A percentile compares a stretch with the other conserved stretches of the same genome.
Evolutionary conservation across 2,797 vertebrate species (phyloP).

Genomic region (Otolemur crassicaudatus): DNA sequence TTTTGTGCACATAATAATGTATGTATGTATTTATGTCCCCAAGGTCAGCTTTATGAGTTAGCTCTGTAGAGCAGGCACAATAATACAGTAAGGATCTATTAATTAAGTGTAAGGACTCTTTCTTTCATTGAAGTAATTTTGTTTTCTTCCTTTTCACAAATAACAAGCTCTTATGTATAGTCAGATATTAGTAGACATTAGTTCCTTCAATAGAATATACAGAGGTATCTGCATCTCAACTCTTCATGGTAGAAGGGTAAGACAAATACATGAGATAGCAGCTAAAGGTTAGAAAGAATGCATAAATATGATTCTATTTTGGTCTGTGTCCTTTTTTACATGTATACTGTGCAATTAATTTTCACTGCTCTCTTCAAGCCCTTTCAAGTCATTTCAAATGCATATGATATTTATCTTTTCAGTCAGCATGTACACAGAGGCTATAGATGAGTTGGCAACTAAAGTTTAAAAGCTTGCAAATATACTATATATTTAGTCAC

Average conservation of each 20-base stretch:
- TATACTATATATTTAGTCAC: not conserved
- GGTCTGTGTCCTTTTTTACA: not conserved
- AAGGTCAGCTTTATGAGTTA: not conserved
- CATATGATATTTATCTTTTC: not conserved
- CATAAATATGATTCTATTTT: not conserved
- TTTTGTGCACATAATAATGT: not conserved
- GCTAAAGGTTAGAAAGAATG: constrained; percentile 15
- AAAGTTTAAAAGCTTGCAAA: not conserved
- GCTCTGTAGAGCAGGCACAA: not conserved
- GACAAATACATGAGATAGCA: not conserved
- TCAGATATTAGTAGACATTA: not conserved
- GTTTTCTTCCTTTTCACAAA: not conserved
- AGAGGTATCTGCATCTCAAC: not conserved
- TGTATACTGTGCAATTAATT: not conserved
- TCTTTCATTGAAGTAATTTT: not conserved
- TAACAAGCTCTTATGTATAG: not conserved
- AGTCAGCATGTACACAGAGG: not conserved
- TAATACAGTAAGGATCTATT: not conserved
- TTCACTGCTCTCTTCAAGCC: not conserved
- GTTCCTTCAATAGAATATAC: not conserved
- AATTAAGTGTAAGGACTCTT: not conserved
- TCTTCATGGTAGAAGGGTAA: not conserved
- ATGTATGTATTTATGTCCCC: not conserved
- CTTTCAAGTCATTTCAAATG: not conserved
- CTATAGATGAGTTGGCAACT: not conserved